A percentile compares a stretch with the other conserved stretches of the same genome.
Conservation (phyloP, 2,888 invertebrate genomes). For the Mythimna lalbum region DNA sequence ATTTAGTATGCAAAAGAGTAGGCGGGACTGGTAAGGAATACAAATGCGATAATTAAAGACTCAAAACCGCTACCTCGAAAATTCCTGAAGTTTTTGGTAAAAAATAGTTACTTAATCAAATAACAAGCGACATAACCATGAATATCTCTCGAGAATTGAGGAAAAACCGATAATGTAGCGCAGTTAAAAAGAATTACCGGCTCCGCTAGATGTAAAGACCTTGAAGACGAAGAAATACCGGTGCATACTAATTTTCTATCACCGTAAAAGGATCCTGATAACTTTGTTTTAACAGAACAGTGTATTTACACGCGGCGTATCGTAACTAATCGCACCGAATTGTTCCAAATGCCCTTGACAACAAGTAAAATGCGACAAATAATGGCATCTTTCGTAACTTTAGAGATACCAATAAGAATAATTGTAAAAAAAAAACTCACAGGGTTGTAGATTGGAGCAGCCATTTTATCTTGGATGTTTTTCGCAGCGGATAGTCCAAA, state of each 20-base stretch:
- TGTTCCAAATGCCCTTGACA: constrained; percentile 81
- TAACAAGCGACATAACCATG: background rate
- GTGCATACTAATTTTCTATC: constrained; percentile 26
- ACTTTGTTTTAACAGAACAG: constrained; percentile 55
- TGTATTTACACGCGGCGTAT: constrained; percentile 73
- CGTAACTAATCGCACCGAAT: constrained; percentile 67
- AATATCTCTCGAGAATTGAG: constrained; percentile 19
- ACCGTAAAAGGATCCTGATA: constrained; percentile 58
- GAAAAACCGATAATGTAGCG: constrained; percentile 37
- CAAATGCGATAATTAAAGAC: constrained; percentile 11
- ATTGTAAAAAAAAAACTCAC: constrained; percentile 75
- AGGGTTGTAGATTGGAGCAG: constrained; percentile 83
- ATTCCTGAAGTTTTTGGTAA: background rate
- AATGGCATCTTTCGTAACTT: constrained; percentile 56
- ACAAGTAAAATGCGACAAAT: constrained; percentile 57
- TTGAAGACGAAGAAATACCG: constrained; percentile 45
- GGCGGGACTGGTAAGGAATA: constrained; percentile 3
- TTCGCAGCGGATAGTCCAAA: constrained; percentile 42
- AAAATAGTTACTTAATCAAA: too few species aligned
- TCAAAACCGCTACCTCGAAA: background rate
- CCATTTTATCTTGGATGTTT: constrained; percentile 72
- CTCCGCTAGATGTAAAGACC: constrained; percentile 54
- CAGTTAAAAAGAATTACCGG: constrained; percentile 22
- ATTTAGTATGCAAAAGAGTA: constrained; percentile 1
- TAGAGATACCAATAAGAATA: constrained; percentile 19